Conservation (phyloP, 2,888 invertebrate genomes). For the Amphipyra tragopoginis region DNA sequence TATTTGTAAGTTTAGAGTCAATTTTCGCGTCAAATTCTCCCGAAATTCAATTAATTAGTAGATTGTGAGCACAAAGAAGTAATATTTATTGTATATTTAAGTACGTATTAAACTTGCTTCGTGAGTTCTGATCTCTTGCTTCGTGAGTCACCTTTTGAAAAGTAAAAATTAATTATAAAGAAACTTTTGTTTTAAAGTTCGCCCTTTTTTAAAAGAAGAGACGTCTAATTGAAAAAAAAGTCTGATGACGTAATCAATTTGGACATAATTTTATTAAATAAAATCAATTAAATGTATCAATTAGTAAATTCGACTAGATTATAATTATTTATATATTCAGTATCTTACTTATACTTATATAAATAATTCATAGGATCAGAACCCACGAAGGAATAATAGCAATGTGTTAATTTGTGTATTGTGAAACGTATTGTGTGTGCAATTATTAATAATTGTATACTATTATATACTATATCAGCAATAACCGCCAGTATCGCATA, state of each 20-base stretch:
- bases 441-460: slow-evolving; percentile 60
- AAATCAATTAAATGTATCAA: no score
- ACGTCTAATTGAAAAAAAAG: no score
- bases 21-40: slow-evolving; percentile 90
- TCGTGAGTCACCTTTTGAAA: no score
- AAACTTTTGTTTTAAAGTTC: no score
- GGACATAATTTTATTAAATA: no score
- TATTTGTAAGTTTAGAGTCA: slow-evolving; percentile 86
- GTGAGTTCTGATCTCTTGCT: slow-evolving; percentile 70
- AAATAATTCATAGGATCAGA: slow-evolving; percentile 49
- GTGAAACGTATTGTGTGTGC: slow-evolving; percentile 62
- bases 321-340: no score
- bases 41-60: slow-evolving; percentile 90
- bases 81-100: slow-evolving; percentile 70
- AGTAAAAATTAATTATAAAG: no score
- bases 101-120: slow-evolving; percentile 61
- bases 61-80: slow-evolving; percentile 74
- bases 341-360: slow-evolving; percentile 12
- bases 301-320: no score
- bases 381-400: slow-evolving; percentile 58
- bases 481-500: slow-evolving; percentile 85
- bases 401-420: slow-evolving; percentile 61
- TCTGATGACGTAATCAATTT: no score
- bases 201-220: no score
- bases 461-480: slow-evolving; percentile 69